Evolutionary conservation across 2,797 vertebrate genomes (phyloP).

Genomic region (Melanotaenia pygmaea): DNA sequence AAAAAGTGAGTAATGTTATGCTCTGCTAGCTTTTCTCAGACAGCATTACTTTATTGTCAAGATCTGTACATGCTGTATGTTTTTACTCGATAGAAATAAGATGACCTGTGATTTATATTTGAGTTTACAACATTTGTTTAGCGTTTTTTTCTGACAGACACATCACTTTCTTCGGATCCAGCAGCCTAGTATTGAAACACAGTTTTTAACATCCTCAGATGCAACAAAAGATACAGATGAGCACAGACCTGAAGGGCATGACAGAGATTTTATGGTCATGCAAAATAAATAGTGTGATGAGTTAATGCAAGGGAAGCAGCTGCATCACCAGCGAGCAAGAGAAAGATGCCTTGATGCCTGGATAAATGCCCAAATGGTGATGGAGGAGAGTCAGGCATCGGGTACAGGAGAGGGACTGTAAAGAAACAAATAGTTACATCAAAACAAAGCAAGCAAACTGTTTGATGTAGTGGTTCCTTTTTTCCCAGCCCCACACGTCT

Average conservation of each 20-base stretch:
- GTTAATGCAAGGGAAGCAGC: conserved; percentile 15
- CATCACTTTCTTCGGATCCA: background rate
- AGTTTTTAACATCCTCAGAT: background rate
- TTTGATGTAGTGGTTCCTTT: conserved; percentile 3
- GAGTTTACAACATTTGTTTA: background rate
- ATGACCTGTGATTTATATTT: background rate
- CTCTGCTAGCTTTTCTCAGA: background rate
- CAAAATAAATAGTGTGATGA: conserved; percentile 5
- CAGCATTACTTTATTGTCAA: background rate
- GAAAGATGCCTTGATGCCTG: conserved; percentile 1
- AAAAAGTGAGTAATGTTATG: background rate
- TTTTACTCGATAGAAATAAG: background rate
- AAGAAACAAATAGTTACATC: conserved; percentile 6
- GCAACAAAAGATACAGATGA: background rate
- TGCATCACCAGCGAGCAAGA: conserved; percentile 14
- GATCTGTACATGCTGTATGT: background rate
- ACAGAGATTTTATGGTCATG: background rate
- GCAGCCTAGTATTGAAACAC: background rate
- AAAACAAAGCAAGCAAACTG: conserved; percentile 10
- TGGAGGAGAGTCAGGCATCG: conserved; percentile 10
- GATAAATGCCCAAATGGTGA: conserved; percentile 25
- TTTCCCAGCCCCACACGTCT: background rate
- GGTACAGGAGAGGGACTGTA: background rate
- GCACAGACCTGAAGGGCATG: background rate
- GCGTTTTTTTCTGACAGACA: background rate